These are phyloP conservation scores for Buathra laborator DNA, from an alignment of 2,888 invertebrate species.

Conservation along the genomic window DNA sequence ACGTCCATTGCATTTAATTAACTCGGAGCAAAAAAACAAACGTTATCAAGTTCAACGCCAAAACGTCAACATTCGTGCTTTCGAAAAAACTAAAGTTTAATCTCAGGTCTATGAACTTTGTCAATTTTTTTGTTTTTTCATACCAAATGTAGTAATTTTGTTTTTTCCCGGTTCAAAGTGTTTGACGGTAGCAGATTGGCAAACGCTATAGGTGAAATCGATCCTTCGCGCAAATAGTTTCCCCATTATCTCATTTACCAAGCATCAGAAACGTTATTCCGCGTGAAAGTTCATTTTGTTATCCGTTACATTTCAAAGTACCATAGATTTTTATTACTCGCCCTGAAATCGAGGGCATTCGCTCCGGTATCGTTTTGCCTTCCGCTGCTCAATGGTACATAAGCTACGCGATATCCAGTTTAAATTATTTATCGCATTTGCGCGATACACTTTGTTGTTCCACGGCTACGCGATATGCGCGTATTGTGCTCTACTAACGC, in stretches of 20 bases:
- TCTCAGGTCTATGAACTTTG: neutral
- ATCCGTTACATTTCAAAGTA: too few relatives aligned
- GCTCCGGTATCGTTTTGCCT: constrained; percentile 43
- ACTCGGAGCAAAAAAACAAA: too few relatives aligned
- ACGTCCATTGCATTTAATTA: neutral
- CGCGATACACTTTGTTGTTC: constrained; percentile 11
- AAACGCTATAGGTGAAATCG: too few relatives aligned
- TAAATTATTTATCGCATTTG: constrained; percentile 43
- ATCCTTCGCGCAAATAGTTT: too few relatives aligned
- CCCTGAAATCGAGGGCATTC: constrained; percentile 23
- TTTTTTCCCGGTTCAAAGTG: too few relatives aligned
- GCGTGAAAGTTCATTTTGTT: too few relatives aligned
- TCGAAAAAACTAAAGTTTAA: neutral
- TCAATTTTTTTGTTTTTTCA: neutral
- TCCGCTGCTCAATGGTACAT: constrained; percentile 20
- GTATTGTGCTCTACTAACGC: neutral
- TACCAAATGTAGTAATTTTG: too few relatives aligned
- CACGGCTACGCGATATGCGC: constrained; percentile 13
- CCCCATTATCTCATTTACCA: too few relatives aligned
- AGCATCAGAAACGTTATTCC: too few relatives aligned
- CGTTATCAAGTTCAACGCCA: too few relatives aligned
- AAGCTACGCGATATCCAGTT: constrained; percentile 18
- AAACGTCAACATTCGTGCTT: neutral
- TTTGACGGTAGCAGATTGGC: too few relatives aligned
- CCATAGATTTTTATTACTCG: too few relatives aligned